Evolutionary conservation across 2,888 invertebrate genomes (phyloP).

Genomic region (Ochlodes sylvanus): DNA sequence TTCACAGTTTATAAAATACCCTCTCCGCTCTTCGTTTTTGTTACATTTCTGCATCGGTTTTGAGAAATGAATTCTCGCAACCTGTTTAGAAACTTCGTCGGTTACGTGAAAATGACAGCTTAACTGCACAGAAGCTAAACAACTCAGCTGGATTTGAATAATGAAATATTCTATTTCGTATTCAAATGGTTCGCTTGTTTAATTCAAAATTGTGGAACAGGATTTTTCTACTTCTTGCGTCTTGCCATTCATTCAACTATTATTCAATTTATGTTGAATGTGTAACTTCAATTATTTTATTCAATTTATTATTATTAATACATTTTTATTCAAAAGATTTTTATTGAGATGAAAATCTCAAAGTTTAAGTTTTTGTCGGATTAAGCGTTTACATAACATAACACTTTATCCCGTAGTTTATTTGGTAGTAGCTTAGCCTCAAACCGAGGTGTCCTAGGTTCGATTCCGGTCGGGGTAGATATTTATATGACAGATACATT

Average conservation of each 20-base stretch:
- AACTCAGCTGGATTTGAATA: slow-evolving; percentile 33
- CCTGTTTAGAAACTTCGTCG: slow-evolving; percentile 26
- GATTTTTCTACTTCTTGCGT: neutral
- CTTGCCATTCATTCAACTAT: neutral
- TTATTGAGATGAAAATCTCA: too few relatives aligned
- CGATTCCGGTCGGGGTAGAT: too few relatives aligned
- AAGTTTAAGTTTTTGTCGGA: too few relatives aligned
- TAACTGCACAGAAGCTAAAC: slow-evolving; percentile 31
- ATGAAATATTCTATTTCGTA: slow-evolving; percentile 29
- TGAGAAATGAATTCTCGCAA: slow-evolving; percentile 31
- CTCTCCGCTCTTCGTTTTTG: slow-evolving; percentile 8
- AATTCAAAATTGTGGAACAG: slow-evolving; percentile 5
- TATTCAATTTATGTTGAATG: neutral
- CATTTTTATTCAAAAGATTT: too few relatives aligned
- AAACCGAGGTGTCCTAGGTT: too few relatives aligned
- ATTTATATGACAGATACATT: too few relatives aligned
- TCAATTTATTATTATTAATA: neutral
- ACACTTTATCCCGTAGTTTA: too few relatives aligned
- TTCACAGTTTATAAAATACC: neutral
- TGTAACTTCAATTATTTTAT: neutral
- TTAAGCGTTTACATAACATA: too few relatives aligned
- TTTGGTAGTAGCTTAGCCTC: too few relatives aligned
- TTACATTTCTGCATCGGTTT: slow-evolving; percentile 22
- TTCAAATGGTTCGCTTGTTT: slow-evolving; percentile 23
- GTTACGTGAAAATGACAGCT: slow-evolving; percentile 33